Evolutionary conservation across 2,113 vertebrate genomes (phyloP).

Genomic region (Porphyrio hochstetteri): DNA sequence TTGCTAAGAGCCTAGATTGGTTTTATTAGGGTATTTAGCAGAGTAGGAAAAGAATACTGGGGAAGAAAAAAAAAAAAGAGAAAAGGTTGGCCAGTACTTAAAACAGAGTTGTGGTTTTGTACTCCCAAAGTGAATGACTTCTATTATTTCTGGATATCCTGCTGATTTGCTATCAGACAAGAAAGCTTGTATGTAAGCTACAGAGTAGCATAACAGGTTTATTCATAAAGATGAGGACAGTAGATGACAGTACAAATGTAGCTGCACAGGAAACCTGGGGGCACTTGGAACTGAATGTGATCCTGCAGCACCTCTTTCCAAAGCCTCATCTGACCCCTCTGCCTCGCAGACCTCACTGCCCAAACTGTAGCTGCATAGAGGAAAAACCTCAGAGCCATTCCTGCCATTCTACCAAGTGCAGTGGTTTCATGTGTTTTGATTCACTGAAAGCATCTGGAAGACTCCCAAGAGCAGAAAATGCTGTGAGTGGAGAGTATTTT

Average conservation of each 20-base stretch:
- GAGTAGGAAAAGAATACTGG: not conserved
- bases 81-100: not conserved
- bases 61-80: rapidly evolving
- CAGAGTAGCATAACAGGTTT: not conserved
- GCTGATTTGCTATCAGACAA: not conserved
- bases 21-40: not conserved
- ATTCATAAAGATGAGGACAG: not conserved
- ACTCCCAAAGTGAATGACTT: not conserved
- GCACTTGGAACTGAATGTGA: not conserved
- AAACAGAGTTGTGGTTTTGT: not conserved
- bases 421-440: not conserved
- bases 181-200: not conserved
- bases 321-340: not conserved
- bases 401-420: not conserved
- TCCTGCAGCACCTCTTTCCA: not conserved
- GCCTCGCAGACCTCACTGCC: rapidly evolving
- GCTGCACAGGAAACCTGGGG: not conserved
- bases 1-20: not conserved
- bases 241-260: not conserved
- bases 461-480: not conserved
- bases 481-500: not conserved
- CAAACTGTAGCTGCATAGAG: not conserved
- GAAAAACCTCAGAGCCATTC: not conserved
- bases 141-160: not conserved
- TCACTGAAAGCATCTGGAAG: not conserved